Evolutionary conservation across 1,140 invertebrate species (phyloP), one percentile per base, ranked within the genome.

Genomic region (Phortica variegata): DNA sequence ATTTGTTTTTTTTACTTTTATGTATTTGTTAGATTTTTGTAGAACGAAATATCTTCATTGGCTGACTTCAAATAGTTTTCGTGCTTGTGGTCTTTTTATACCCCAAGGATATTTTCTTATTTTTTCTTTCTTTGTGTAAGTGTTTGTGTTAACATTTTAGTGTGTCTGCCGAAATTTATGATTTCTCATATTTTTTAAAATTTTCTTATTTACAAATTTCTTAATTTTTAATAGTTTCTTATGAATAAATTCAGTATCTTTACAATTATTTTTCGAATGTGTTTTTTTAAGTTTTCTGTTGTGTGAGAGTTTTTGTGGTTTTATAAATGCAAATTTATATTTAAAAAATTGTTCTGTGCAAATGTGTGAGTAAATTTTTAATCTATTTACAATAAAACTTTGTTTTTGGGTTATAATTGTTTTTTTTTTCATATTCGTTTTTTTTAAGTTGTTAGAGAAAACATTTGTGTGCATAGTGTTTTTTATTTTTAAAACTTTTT

Each of bases 191-290:
- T 29, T 29, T 29, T 29, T 7, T 7, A 29, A 7, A 29, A 12
- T 29, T 29, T 29, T 29, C 17, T 56, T 15, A 53, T 56, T 49
- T 56, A 47, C 55, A 47, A 43, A 43, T 47, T 50, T 47, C 26
- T 53, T 44, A 48, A 9, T 43, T 26, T 40, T 16, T 39, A 29
- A 49, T 49, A 45, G 48, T 48, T 37, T 48, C 52, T 56, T 59
- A 46, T 10, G 37, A 49, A 56, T 56, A 46, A 47, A 46, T 56
- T 56, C 6, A 29, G 31, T 53, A 46, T 51, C 56, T 56, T 18
- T 59, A 59, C 56, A 59, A 53, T 56, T 47, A 53, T 56, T 56
- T 56, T 59, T 59, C 5, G 5, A 10, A 15, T 53, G 56, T 59
- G 54, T 53, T 47, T 48, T 41, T 41, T 2, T 41, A n/a, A n/a